These are phyloP conservation scores for Cervus canadensis DNA, from an alignment of 2,113 vertebrate species.

Conservation along the genomic window DNA sequence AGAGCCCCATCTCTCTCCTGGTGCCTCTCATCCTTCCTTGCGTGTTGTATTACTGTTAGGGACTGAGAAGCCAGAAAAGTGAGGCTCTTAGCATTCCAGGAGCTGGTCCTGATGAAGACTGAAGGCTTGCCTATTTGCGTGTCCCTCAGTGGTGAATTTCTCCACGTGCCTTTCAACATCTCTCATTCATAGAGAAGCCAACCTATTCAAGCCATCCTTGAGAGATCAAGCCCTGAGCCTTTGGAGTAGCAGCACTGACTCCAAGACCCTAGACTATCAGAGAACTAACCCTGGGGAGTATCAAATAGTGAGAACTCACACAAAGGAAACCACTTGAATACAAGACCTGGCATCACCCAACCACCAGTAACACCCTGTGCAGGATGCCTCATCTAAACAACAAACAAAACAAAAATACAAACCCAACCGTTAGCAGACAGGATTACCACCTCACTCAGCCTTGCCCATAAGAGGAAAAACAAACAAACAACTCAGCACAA, in stretches of 20 bases:
- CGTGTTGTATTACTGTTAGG: accelerated
- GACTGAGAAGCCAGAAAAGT: neutral
- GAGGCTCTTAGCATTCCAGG: neutral
- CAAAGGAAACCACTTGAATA: neutral
- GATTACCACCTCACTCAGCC: neutral
- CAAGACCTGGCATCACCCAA: neutral
- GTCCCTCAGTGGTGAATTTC: neutral
- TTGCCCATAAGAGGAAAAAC: neutral
- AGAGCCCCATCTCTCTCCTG: neutral
- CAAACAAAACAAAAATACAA: neutral
- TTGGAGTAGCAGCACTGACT: neutral
- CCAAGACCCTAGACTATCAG: neutral
- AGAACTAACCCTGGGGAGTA: neutral
- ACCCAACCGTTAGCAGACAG: neutral
- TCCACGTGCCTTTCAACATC: neutral
- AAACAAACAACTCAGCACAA: neutral
- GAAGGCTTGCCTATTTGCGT: neutral
- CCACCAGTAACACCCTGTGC: neutral
- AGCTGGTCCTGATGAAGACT: neutral
- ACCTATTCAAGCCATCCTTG: neutral
- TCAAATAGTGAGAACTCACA: neutral
- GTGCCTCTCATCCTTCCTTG: too few species aligned
- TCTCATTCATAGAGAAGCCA: neutral
- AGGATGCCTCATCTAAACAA: neutral
- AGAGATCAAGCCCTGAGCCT: neutral